Percentiles rank a stretch among this genome's conserved stretches.
phyloP scores from a whole-genome alignment of 2,113 vertebrate species.

The Rattus rattus region DNA sequence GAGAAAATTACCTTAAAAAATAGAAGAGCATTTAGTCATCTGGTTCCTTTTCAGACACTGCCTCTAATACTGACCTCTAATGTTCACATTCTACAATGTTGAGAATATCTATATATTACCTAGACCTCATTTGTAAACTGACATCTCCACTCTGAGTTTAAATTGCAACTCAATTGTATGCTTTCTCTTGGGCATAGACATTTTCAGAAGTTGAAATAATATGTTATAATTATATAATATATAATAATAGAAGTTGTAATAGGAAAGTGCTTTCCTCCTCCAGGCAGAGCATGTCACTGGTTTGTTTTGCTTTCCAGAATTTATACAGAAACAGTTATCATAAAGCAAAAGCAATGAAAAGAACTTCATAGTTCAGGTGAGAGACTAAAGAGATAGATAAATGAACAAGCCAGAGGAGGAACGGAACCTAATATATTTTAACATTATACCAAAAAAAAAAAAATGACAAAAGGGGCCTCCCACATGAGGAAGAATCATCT shows the following conservation, averaged over 20 bases:
- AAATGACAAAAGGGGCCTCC: background rate
- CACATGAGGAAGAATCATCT: background rate
- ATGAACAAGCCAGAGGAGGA: background rate
- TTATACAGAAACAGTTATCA: background rate
- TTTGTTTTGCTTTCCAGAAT: conserved; percentile 39
- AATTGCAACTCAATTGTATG: background rate
- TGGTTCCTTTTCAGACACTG: background rate
- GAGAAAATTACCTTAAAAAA: conserved; percentile 50
- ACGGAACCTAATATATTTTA: background rate
- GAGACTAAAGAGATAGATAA: background rate
- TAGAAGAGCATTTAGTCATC: background rate
- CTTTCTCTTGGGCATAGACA: background rate
- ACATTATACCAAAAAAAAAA: background rate
- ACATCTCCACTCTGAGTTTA: background rate
- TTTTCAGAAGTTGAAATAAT: background rate
- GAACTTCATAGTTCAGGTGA: background rate
- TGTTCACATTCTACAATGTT: too few relatives aligned
- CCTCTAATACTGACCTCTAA: too few relatives aligned
- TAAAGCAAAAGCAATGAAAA: conserved; percentile 27
- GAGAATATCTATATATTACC: conserved; percentile 15
- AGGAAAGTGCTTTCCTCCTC: background rate
- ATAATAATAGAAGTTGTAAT: background rate
- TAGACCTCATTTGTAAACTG: background rate
- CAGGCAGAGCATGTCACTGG: background rate
- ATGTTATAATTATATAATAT: too few relatives aligned